A percentile compares a stretch with the other conserved stretches of the same genome.
Evolutionary conservation across 2,888 invertebrate species (phyloP).

Genomic region (Pediacus dermestoides): DNA sequence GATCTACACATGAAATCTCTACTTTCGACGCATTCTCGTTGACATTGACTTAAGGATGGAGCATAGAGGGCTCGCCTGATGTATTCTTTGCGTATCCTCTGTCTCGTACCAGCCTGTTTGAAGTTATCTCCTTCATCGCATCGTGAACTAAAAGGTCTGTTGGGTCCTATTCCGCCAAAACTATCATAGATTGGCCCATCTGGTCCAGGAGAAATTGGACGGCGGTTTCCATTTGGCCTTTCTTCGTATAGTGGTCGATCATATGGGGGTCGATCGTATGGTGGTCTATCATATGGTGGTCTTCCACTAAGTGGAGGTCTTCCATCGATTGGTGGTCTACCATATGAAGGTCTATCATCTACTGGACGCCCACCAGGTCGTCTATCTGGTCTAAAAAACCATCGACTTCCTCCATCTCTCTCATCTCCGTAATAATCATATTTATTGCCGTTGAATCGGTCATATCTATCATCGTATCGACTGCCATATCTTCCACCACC

Average conservation of each 20-base stretch:
- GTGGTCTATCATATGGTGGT: constrained; percentile 27
- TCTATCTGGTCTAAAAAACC: constrained; percentile 42
- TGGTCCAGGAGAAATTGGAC: constrained; percentile 45
- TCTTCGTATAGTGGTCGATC: constrained; percentile 21
- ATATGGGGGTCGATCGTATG: constrained; percentile 23
- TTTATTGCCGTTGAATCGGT: constrained; percentile 32
- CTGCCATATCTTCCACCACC: constrained; percentile 27
- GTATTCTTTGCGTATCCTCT: constrained; percentile 74
- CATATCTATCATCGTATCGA: constrained; percentile 29
- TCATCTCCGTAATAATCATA: constrained; percentile 42
- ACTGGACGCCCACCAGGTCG: constrained; percentile 37
- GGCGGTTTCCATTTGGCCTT: constrained; percentile 28
- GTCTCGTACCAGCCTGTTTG: constrained; percentile 74
- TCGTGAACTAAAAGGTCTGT: constrained; percentile 54
- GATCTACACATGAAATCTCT: constrained; percentile 81
- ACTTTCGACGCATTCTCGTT: constrained; percentile 78
- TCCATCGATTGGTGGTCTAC: constrained; percentile 16
- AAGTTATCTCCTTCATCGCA: constrained; percentile 82
- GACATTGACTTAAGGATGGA: constrained; percentile 74
- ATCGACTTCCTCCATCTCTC: constrained; percentile 41
- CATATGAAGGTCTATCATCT: constrained; percentile 23
- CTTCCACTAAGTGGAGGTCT: constrained; percentile 24
- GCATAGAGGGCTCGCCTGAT: constrained; percentile 71
- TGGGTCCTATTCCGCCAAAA: constrained; percentile 43
- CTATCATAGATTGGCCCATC: constrained; percentile 49